Evolutionary conservation across 2,113 vertebrate species (phyloP).

Genomic region (Otus sunia): DNA sequence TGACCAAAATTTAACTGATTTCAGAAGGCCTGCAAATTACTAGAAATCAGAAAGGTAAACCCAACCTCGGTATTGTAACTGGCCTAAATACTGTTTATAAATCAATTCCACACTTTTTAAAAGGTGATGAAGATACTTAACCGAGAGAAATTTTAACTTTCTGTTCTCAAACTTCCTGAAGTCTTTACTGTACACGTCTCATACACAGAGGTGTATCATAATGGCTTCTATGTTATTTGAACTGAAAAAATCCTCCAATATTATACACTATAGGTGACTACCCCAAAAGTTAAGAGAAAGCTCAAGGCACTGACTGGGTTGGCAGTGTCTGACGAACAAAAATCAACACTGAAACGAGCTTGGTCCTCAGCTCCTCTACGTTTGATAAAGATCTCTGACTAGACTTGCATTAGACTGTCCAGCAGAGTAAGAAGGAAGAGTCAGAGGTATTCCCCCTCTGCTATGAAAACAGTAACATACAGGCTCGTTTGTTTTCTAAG

Average conservation of each 20-base stretch:
- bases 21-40: not conserved
- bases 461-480: rapidly evolving
- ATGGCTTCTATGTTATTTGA: not conserved
- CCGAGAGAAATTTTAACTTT: not conserved
- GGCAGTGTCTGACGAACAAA: not conserved
- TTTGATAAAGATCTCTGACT: not conserved
- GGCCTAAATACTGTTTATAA: not conserved
- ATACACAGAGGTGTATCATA: rapidly evolving
- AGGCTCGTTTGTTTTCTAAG: not conserved
- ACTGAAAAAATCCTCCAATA: not conserved
- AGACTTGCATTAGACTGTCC: not conserved
- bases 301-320: not conserved
- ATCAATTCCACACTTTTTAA: not conserved
- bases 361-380: not conserved
- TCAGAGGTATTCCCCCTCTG: not conserved
- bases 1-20: not conserved
- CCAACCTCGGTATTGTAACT: not conserved
- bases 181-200: not conserved
- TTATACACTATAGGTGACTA: not conserved
- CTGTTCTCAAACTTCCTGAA: not conserved
- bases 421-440: rapidly evolving
- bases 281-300: not conserved
- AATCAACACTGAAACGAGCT: not conserved
- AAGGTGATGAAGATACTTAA: not conserved
- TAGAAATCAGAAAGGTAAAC: not conserved